Evolutionary conservation across 2,888 invertebrate species (phyloP).

Genomic region (Melinopterus prodromus): DNA sequence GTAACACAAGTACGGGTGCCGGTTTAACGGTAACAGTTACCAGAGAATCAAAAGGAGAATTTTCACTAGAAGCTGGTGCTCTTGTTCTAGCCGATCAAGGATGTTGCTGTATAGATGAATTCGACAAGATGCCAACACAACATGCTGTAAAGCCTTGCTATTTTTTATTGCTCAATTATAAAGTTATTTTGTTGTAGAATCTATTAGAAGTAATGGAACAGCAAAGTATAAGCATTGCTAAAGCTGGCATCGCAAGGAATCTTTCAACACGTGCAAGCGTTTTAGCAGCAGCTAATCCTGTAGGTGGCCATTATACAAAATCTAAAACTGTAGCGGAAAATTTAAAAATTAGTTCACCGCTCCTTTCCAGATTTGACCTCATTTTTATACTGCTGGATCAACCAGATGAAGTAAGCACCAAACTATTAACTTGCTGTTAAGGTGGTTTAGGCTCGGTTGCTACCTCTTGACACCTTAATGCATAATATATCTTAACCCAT

Average conservation of each 20-base stretch:
- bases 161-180: constrained; percentile 27
- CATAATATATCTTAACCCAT: no score
- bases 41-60: constrained; percentile 78
- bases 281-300: constrained; percentile 93
- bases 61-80: constrained; percentile 88
- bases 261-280: constrained; percentile 86
- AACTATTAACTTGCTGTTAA: neutral
- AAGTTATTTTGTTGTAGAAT: constrained; percentile 62
- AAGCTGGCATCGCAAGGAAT: constrained; percentile 86
- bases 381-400: constrained; percentile 90
- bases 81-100: constrained; percentile 87
- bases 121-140: constrained; percentile 85
- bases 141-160: neutral
- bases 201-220: constrained; percentile 96
- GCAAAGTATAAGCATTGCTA: constrained; percentile 88
- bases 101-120: constrained; percentile 94
- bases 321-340: constrained; percentile 90
- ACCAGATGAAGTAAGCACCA: constrained; percentile 73
- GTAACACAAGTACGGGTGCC: constrained; percentile 84
- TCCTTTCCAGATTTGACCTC: constrained; percentile 92
- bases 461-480: neutral
- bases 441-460: neutral
- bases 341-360: constrained; percentile 82
- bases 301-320: constrained; percentile 87
- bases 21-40: constrained; percentile 82